These are phyloP conservation scores for Araneus ventricosus DNA, from an alignment of 1,140 invertebrate genomes.

Conservation along the genomic window DNA sequence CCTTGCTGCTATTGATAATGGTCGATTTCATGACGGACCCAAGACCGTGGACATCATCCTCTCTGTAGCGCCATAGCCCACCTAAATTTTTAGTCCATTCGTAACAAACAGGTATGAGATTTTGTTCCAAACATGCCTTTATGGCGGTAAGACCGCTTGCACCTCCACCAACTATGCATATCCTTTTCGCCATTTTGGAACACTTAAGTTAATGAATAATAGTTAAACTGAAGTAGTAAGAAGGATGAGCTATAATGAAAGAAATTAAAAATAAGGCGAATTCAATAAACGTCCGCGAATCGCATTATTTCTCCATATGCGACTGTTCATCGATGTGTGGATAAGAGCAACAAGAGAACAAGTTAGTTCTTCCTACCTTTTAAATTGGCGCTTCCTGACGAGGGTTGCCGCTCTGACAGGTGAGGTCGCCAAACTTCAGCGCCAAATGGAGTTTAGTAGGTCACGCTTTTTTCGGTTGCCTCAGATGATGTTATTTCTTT, in stretches of 20 bases:
- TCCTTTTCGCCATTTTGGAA: slow-evolving; percentile 66
- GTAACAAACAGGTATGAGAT: slow-evolving; percentile 80
- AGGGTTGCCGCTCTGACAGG: not conserved
- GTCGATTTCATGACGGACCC: slow-evolving; percentile 77
- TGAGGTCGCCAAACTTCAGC: not conserved
- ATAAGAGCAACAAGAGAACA: not conserved
- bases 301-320: no score
- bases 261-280: not conserved
- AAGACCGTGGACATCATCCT: slow-evolving; percentile 78
- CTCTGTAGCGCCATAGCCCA: slow-evolving; percentile 82
- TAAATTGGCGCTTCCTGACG: not conserved
- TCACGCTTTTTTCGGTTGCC: not conserved
- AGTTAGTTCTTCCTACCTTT: not conserved
- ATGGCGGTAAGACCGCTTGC: slow-evolving; percentile 80
- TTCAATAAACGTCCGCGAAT: no score
- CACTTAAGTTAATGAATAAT: not conserved
- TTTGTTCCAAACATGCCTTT: slow-evolving; percentile 81
- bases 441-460: not conserved
- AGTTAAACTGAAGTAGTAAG: not conserved
- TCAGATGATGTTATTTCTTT: not conserved
- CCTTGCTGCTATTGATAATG: slow-evolving; percentile 79
- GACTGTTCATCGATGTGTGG: no score
- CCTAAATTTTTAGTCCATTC: slow-evolving; percentile 81
- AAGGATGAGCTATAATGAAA: not conserved
- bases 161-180: slow-evolving; percentile 82